Conservation (phyloP, 2,113 vertebrate genomes). For the Festucalex cinctus region DNA sequence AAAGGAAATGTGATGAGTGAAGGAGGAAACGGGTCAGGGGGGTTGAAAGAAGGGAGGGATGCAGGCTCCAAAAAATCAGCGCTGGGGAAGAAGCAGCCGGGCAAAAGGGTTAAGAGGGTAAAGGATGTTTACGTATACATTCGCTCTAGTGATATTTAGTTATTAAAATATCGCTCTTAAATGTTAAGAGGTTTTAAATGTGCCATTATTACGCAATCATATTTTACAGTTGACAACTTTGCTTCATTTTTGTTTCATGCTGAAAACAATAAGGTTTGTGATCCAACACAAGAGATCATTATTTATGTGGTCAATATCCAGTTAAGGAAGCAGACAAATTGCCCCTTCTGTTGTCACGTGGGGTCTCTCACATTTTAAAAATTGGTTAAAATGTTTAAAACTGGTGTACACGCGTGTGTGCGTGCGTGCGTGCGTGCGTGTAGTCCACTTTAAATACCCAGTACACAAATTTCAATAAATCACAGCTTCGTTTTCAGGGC, state of each 20-base stretch:
- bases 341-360: too few species aligned
- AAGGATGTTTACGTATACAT: neutral
- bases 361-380: too few species aligned
- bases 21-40: constrained; percentile 26
- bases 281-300: too few species aligned
- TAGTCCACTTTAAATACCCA: too few species aligned
- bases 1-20: constrained; percentile 27
- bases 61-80: constrained; percentile 20
- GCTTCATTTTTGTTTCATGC: neutral
- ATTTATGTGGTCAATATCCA: too few species aligned
- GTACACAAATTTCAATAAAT: neutral
- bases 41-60: constrained; percentile 17
- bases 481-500: neutral
- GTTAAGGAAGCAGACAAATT: too few species aligned
- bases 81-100: neutral
- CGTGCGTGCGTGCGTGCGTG: too few species aligned
- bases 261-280: too few species aligned
- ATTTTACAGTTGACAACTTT: neutral
- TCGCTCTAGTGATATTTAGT: too few species aligned
- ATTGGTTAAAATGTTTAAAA: too few species aligned
- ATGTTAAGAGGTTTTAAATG: neutral
- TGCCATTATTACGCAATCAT: too few species aligned
- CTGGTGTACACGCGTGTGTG: too few species aligned
- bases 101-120: neutral
- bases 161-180: neutral